Base-by-base conservation (phyloP, 53 echinoderm and acorn worm genomes). In the Temnopleurus reevesii region DNA sequence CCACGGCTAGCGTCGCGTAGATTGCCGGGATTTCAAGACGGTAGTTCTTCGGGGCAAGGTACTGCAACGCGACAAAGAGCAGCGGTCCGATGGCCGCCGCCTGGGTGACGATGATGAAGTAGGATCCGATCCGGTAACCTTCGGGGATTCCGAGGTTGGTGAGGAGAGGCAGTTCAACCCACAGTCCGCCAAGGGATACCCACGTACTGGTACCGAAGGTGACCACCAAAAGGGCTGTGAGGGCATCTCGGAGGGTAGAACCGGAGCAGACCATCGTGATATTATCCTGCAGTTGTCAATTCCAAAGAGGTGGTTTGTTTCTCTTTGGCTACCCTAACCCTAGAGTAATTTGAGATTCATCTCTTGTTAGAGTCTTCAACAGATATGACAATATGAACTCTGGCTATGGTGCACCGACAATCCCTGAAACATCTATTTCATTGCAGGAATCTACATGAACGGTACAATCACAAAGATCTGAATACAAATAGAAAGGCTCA, bases 171-270 rank as follows among this genome's bases (percentile, higher is more conserved):
- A 98, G 94, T 29, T 89, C 77, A 26, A 77, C 77, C 89, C 89
- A 89, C 3, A 89, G 8, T 15, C 89, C 89, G 4, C 77, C 56
- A 35, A 89, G 77, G 53, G 89, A 46, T 4, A 97, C 93, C 97
- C 95, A 97, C 8, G 97, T 91, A 8, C 92, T 94, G 23, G 93
- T 97, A 3, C 97, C 97, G 45, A 97, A 97, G 2, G 93, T 46
- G 23, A 95, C 90, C 45, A 95, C 94, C 31, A 97, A 60, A 9
- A 92, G 47, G 21, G 85, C 77, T 25, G 93, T 90, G 18, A 83
- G 29, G 28, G 71, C 71, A 71, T 71, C 12, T 2, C 71, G n/a
- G 1, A 41, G 71, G 71, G 41, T 38, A 71, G 49, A 46, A 12
- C 13, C 43, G 13, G 15, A 18, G 51, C 38, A 71, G 28, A 21